Evolutionary conservation across 2,113 vertebrate species (phyloP).

Genomic region (Sinosuthora webbiana): DNA sequence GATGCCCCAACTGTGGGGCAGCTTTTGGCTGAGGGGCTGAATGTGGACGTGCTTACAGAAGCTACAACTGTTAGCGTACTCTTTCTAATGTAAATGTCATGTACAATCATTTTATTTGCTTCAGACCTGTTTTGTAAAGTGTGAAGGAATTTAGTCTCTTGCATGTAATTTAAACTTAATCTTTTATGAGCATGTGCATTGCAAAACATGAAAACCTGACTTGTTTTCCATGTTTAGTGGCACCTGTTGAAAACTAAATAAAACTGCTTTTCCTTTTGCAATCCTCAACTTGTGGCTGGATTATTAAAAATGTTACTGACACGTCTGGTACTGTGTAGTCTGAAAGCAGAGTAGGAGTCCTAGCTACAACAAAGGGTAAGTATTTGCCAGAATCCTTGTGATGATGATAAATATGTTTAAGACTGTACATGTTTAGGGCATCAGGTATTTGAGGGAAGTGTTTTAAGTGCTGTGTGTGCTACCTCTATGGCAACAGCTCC

Average conservation of each 20-base stretch:
- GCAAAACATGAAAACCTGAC: conserved; percentile 17
- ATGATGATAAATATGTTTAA: background rate
- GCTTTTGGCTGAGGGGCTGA: conserved; percentile 87
- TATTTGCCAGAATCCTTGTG: background rate
- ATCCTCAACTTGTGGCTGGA: conserved; percentile 64
- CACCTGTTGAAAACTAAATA: conserved; percentile 69
- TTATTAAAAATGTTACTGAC: conserved; percentile 8
- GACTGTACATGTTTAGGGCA: background rate
- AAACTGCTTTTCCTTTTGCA: conserved; percentile 74
- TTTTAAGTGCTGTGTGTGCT: background rate
- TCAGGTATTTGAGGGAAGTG: background rate
- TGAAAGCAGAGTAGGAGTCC: background rate
- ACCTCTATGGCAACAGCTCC: fast-evolving
- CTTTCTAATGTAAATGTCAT: conserved; percentile 81
- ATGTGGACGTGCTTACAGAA: conserved; percentile 10
- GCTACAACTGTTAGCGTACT: conserved; percentile 57
- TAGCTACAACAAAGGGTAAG: background rate
- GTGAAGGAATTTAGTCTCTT: conserved; percentile 38
- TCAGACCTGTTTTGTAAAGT: conserved; percentile 76
- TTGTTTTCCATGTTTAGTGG: conserved; percentile 58
- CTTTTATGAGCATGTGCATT: conserved; percentile 54
- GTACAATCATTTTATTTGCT: conserved; percentile 78
- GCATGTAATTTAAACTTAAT: conserved; percentile 59
- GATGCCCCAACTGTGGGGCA: conserved; percentile 96
- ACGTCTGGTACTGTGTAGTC: background rate